Conservation (phyloP, 2,888 invertebrate species). For the Lobophora halterata region DNA sequence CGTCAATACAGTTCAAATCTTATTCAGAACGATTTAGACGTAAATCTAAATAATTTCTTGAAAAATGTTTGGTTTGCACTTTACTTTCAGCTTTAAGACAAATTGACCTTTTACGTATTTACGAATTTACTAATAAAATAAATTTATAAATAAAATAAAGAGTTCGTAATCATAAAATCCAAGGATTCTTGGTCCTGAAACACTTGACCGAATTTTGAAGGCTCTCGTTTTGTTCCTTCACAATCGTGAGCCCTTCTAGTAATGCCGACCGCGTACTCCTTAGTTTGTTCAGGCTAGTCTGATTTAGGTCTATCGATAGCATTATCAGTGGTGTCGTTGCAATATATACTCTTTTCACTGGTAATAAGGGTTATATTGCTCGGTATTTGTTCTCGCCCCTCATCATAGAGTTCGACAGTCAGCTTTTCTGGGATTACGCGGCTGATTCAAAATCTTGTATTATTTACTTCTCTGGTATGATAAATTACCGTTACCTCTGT, state of each 20-base stretch:
- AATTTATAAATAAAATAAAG: no score
- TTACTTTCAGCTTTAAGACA: no score
- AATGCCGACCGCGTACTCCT: slow-evolving; percentile 53
- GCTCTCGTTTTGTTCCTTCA: slow-evolving; percentile 35
- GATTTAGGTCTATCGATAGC: slow-evolving; percentile 34
- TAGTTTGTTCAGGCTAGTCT: slow-evolving; percentile 51
- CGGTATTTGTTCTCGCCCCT: slow-evolving; percentile 34
- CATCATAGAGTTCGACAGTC: slow-evolving; percentile 40
- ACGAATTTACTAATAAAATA: no score
- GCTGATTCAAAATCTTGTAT: slow-evolving; percentile 41
- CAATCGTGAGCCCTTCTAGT: slow-evolving; percentile 48
- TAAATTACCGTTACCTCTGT: slow-evolving; percentile 16
- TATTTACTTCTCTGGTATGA: slow-evolving; percentile 27
- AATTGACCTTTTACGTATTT: no score
- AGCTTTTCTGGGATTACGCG: slow-evolving; percentile 47
- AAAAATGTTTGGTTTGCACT: no score
- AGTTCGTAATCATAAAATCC: no score
- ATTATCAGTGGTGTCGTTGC: slow-evolving; percentile 28
- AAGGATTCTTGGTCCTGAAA: no score
- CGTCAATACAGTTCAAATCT: no score
- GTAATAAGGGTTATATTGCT: slow-evolving; percentile 29
- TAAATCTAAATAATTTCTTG: no score
- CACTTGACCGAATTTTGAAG: no score
- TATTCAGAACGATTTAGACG: no score
- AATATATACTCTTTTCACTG: slow-evolving; percentile 36